Conservation (phyloP, 2,113 vertebrate species). For the Catharus minimus region DNA sequence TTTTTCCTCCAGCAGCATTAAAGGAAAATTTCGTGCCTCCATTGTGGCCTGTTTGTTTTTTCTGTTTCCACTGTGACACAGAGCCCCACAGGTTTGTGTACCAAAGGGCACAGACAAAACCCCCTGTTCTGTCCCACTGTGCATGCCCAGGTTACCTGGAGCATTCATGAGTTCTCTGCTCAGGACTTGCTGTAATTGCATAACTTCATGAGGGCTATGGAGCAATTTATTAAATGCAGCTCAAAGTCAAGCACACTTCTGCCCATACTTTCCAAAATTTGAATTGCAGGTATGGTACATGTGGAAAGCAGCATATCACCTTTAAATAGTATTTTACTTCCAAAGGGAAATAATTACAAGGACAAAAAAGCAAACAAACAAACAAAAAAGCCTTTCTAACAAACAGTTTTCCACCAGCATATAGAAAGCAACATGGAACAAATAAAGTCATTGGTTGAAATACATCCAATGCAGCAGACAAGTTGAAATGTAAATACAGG, state of each 20-base stretch:
- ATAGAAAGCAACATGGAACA: not conserved
- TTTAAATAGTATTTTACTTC: not conserved
- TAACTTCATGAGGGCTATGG: not conserved
- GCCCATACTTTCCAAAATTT: fast-evolving
- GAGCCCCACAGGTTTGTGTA: fast-evolving
- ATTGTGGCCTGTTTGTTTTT: not conserved
- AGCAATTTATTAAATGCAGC: not conserved
- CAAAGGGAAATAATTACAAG: not conserved
- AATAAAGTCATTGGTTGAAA: not conserved
- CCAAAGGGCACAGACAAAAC: not conserved
- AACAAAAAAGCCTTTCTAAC: not conserved
- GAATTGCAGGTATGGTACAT: not conserved
- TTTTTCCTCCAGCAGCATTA: not conserved
- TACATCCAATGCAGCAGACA: not conserved
- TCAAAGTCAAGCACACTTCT: not conserved
- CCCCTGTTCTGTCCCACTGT: not conserved
- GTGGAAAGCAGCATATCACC: not conserved
- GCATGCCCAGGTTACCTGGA: not conserved
- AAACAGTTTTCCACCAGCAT: not conserved
- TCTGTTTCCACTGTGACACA: not conserved
- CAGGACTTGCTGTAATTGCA: not conserved
- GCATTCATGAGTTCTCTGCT: not conserved
- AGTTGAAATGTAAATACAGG: not conserved
- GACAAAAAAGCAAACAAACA: not conserved
- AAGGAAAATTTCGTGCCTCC: not conserved